Base-by-base conservation (phyloP, 2,113 vertebrate species). In the Oostethus manadensis region DNA sequence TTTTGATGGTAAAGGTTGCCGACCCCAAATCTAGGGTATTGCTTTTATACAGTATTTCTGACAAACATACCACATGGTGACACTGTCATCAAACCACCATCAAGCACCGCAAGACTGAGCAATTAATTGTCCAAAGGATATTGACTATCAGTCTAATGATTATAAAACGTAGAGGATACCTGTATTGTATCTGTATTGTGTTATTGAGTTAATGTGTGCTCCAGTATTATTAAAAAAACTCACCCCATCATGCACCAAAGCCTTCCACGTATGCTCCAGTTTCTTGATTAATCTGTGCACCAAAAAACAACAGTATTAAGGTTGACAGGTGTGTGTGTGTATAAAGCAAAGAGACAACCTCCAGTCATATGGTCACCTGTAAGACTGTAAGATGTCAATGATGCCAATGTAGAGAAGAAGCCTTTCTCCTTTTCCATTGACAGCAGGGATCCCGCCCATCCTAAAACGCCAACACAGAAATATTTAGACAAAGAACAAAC, bases 221-320 rank as follows among this genome's bases (percentile, higher is more conserved):
- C 8, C 15, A 14, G 51, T 10, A n/a, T 40, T 62, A 57, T 44
- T 20, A 56, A 48, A 64, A 26, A 70, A 65, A 45, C 95, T 93
- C 80, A 99, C 97, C 89, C 97, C 97, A 0, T 99, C 97, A 0
- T 99, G 97, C 66, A 99, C 97, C 4, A 99, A 88, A 68, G 97
- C 97, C 80, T 99, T 99, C 97, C 97, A 99, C 20, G 96, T 97
- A 65, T 99, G 97, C 51, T 99, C 97, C 56, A 99, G 71, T 79
- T 98, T 99, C 90, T 99, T 99, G 86, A 99, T 99, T 78, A 99
- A 91, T 85, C 97, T 99, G 81, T 6, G 6, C 61, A 58, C 69
- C 56, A 72, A 58, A 29, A 6, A 46, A 29, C 14, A 16, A 17
- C 44, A 18, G 47, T 14, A n/a, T 23, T 45, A 11, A 33, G 0